These are phyloP conservation scores for Balanococcus diminutus DNA, from an alignment of 2,888 invertebrate genomes.

Conservation along the genomic window DNA sequence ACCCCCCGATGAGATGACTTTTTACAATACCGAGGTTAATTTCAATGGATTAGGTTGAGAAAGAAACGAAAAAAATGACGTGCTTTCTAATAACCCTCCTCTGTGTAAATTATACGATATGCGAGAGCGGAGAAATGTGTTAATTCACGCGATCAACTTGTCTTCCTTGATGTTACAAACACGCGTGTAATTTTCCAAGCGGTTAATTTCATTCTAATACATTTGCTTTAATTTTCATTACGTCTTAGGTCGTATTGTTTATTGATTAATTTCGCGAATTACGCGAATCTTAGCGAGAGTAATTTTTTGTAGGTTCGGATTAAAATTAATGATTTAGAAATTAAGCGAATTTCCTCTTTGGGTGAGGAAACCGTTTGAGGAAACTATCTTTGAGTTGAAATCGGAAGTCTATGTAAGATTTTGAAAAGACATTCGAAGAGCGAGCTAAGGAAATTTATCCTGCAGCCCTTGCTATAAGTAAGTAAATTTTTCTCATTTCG, in stretches of 20 bases:
- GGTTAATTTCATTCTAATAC: slow-evolving; percentile 51
- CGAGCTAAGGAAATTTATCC: no score
- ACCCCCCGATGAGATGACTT: not conserved
- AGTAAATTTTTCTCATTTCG: no score
- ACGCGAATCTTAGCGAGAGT: not conserved
- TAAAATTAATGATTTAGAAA: not conserved
- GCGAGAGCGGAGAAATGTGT: not conserved
- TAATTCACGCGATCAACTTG: not conserved
- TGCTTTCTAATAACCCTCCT: no score
- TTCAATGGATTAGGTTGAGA: not conserved
- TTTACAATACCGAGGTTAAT: not conserved
- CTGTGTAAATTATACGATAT: no score
- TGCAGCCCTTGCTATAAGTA: no score
- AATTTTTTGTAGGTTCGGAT: not conserved
- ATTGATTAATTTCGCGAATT: slow-evolving; percentile 47
- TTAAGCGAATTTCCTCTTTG: not conserved
- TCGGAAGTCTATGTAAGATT: not conserved
- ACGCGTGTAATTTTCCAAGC: slow-evolving; percentile 30
- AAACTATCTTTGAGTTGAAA: not conserved
- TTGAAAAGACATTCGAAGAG: no score
- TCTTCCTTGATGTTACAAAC: slow-evolving; percentile 26
- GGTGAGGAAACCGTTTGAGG: not conserved
- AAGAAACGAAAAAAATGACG: not conserved
- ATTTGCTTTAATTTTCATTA: slow-evolving; percentile 16
- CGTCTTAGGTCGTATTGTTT: not conserved